Base-by-base conservation (phyloP, 1,140 invertebrate species). In the Dendrolimus punctatus region DNA sequence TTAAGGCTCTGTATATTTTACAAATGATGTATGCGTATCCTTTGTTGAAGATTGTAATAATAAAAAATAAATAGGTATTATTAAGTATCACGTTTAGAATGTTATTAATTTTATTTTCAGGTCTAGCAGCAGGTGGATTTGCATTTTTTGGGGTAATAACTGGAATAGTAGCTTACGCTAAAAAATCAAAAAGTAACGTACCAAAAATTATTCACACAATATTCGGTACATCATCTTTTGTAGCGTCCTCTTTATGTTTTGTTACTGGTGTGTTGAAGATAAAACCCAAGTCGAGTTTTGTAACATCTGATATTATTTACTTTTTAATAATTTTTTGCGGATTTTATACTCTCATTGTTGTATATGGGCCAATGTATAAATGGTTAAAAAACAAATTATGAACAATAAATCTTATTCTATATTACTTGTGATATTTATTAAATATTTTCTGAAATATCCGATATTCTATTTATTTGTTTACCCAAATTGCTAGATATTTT, bases 241-340 rank as follows among this genome's bases (percentile, higher is more conserved):
- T 68, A 38, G 6, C 53, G 8, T 67, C 72, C 0, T 64, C 70
- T 1, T 37, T 53, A 0, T 76, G 72, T 58, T 73, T 80, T 46
- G 46, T 66, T 5, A 47, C 55, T 10, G 74, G 70, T 23, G 47
- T 73, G 38, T 46, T 64, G 10, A 64, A 64, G 58, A 36, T 44
- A 6, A 51, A 45, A 8, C 66, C 71, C 49, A 46, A 50, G 23
- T 44, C 50, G 3, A 73, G 74, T 72, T 52, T 65, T 5, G 60
- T 66, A 4, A 6, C 57, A 2, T 8, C 40, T 3, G 68, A 71
- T 51, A 66, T 76, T 38, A 42, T 40, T 6, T 45, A 40, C 42
- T 59, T 64, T n/a, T 43, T 60, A 43, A 47, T 67, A 9, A 40
- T 62, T 0, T 71, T 73, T 60, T 71, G 71, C 55, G 8, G 48